These are phyloP conservation scores for Ametastegia equiseti DNA, from an alignment of 2,888 invertebrate genomes.

Conservation along the genomic window DNA sequence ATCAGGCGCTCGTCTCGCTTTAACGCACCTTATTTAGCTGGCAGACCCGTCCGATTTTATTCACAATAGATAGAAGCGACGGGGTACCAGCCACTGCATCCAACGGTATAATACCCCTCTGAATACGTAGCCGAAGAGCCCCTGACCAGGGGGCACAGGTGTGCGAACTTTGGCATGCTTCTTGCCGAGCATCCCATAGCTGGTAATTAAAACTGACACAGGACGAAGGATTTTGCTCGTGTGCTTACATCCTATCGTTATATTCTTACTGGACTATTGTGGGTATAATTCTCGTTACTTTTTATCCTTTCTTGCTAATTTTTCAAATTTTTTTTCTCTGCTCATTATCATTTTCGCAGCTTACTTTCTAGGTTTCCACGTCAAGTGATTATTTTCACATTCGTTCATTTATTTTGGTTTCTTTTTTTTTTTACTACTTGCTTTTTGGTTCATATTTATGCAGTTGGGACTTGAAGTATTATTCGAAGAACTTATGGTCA, in stretches of 20 bases:
- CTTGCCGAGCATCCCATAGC: not conserved
- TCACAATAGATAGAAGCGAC: slow-evolving; percentile 50
- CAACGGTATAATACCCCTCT: slow-evolving; percentile 48
- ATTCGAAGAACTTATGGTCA: slow-evolving; percentile 13
- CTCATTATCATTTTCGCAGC: not conserved
- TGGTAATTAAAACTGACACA: slow-evolving; percentile 11
- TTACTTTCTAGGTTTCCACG: not conserved
- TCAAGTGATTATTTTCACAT: not conserved
- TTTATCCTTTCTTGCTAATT: too few species aligned
- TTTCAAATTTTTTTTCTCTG: not conserved
- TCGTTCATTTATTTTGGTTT: not conserved
- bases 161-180: slow-evolving; percentile 34
- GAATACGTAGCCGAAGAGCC: slow-evolving; percentile 14
- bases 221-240: too few species aligned
- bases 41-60: slow-evolving; percentile 38
- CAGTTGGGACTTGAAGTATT: slow-evolving; percentile 9
- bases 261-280: too few species aligned
- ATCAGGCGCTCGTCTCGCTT: slow-evolving; percentile 36
- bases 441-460: not conserved
- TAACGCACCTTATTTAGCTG: slow-evolving; percentile 41
- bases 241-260: too few species aligned
- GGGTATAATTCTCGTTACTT: not conserved
- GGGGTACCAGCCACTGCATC: slow-evolving; percentile 53
- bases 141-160: slow-evolving; percentile 38
- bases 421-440: not conserved